phyloP scores from a whole-genome alignment of 1,140 invertebrate genomes.

The Chironomus tepperi region DNA sequence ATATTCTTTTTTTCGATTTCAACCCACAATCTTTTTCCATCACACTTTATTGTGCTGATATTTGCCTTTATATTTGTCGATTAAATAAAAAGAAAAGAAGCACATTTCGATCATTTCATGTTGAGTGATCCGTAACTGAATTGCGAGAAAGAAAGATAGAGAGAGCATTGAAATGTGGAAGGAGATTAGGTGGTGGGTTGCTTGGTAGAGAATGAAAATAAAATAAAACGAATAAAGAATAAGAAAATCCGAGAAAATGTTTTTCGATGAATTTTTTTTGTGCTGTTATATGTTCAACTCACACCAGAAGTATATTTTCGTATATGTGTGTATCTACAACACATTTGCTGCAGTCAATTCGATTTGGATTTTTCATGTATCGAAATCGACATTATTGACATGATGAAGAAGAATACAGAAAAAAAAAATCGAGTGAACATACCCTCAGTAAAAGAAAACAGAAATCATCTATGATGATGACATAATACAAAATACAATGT shows the following conservation, averaged over 20 bases:
- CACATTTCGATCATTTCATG: not conserved
- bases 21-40: not conserved
- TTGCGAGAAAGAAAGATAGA: not conserved
- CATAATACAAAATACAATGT: conserved; percentile 21
- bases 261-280: conserved; percentile 3
- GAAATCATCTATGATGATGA: conserved; percentile 22
- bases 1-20: not conserved
- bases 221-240: not conserved
- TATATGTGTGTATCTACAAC: not conserved
- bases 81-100: conserved; percentile 15
- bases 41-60: conserved; percentile 12
- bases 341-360: not conserved
- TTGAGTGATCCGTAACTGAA: conserved; percentile 12
- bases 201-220: not conserved
- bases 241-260: conserved; percentile 10
- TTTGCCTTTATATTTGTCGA: conserved; percentile 13
- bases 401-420: not conserved
- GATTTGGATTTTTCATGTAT: conserved; percentile 14
- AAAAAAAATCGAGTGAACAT: not conserved
- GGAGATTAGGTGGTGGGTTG: not conserved
- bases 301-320: not conserved
- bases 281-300: not conserved
- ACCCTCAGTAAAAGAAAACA: not conserved
- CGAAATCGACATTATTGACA: not conserved
- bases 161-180: too few species aligned